Base-by-base conservation (phyloP, 2,888 invertebrate species). In the Gymnosoma rotundatum region DNA sequence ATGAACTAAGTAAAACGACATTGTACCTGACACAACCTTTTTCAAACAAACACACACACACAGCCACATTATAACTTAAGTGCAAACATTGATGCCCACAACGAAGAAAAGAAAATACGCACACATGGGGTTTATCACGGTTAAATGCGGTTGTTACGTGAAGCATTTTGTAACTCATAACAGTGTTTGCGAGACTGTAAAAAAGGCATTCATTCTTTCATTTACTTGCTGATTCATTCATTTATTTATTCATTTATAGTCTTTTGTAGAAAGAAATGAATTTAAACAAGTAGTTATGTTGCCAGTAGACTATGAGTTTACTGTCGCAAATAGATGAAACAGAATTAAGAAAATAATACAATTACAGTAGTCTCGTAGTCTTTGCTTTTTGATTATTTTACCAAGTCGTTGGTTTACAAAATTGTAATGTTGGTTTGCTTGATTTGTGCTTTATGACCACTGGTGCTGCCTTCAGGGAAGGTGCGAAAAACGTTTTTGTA, bases 371-470 rank as follows among this genome's bases (percentile, higher is more conserved):
- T 63, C 25, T 56, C 20, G 58, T 50, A 38, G 12, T 52, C 21
- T 78, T 69, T 78, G 38, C 32, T 18, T 7, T 48, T 48, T 48
- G 42, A 10, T 63, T 63, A 36, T 79, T 56, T 16, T 18, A n/a
- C 18, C 18, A 67, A 80, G 38, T 45, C 60, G 52, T 60, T 81
- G 54, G 78, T 72, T 78, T 89, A 88, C 89, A 89, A 89, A 90
- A 89, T 88, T 87, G 89, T 89, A 88, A 88, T 88, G 88, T 88
- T 87, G 88, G 87, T 89, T 89, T 88, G 88, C 88, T 87, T 88
- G 87, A 89, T 89, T 90, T 89, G 89, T 89, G 90, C 89, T 90
- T 89, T 90, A 89, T 90, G 89, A 88, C 87, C 90, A 89, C 70
- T 66, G 58, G 88, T 88, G 87, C 88, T 88, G 88, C 87, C 80